A percentile compares a stretch with the other conserved stretches of the same genome.
phyloP scores from a whole-genome alignment of 2,113 vertebrate genomes.

The Calonectris borealis region DNA sequence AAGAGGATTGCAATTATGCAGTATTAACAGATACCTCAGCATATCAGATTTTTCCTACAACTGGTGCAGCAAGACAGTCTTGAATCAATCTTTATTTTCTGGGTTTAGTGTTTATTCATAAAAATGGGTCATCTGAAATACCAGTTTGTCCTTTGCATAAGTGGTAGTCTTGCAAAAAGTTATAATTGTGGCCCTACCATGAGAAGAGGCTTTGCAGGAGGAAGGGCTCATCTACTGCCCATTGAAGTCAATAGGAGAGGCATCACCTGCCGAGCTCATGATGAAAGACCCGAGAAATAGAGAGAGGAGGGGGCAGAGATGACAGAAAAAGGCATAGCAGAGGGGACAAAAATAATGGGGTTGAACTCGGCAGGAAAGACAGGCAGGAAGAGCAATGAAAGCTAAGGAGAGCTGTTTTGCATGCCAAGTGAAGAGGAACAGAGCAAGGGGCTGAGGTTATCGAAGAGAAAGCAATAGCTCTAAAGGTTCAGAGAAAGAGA shows the following conservation, averaged over 20 bases:
- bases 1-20: background rate
- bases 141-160: background rate
- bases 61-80: background rate
- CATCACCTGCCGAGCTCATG: background rate
- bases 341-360: constrained; percentile 29
- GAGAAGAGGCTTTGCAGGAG: background rate
- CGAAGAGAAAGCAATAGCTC: background rate
- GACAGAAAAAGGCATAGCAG: background rate
- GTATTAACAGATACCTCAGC: background rate
- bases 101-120: background rate
- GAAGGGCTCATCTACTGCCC: background rate
- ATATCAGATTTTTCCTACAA: background rate
- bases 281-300: background rate
- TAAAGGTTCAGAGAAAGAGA: background rate
- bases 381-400: background rate
- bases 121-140: background rate
- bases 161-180: background rate
- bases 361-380: background rate
- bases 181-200: fast-evolving
- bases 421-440: background rate
- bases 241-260: constrained; percentile 16
- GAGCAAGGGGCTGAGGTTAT: background rate
- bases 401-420: background rate
- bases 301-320: background rate
- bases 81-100: background rate